These are phyloP conservation scores for Triplophysa bombifrons DNA, from an alignment of 2,797 vertebrate genomes.

Conservation along the genomic window DNA sequence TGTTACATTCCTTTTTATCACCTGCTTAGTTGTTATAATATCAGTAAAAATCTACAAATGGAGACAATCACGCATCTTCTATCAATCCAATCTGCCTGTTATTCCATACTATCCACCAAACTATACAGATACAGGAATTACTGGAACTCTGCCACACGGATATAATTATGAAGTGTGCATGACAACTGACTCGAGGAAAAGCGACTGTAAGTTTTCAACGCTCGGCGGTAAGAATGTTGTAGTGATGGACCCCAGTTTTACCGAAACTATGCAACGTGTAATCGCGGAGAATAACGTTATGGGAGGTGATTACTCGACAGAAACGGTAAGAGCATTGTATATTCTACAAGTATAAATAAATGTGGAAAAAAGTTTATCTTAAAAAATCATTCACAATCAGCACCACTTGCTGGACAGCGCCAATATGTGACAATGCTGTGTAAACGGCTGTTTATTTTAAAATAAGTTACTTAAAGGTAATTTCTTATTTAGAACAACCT, in stretches of 20 bases:
- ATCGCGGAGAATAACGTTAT: neutral
- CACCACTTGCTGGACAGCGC: neutral
- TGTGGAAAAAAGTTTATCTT: neutral
- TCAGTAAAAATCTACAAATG: constrained; percentile 59
- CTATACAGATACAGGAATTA: constrained; percentile 54
- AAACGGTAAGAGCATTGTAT: neutral
- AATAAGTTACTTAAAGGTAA: too few species aligned
- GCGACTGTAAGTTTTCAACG: constrained; percentile 43
- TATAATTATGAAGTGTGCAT: constrained; percentile 35
- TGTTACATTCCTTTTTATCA: constrained; percentile 59
- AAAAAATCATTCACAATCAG: neutral
- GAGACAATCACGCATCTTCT: constrained; percentile 53
- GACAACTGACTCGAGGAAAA: constrained; percentile 48
- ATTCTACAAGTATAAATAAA: neutral
- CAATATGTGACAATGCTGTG: neutral
- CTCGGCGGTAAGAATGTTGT: constrained; percentile 27
- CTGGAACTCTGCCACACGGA: constrained; percentile 51
- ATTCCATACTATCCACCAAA: constrained; percentile 59
- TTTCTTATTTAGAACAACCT: too few species aligned
- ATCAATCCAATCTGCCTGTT: constrained; percentile 56
- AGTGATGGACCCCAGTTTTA: constrained; percentile 6
- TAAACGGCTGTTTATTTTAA: too few species aligned
- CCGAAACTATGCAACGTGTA: neutral
- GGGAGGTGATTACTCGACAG: neutral
- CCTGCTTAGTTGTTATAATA: constrained; percentile 51